Evolutionary conservation across 2,888 invertebrate species (phyloP), one percentile per base, ranked within the genome.

Genomic region (Lobophora halterata): DNA sequence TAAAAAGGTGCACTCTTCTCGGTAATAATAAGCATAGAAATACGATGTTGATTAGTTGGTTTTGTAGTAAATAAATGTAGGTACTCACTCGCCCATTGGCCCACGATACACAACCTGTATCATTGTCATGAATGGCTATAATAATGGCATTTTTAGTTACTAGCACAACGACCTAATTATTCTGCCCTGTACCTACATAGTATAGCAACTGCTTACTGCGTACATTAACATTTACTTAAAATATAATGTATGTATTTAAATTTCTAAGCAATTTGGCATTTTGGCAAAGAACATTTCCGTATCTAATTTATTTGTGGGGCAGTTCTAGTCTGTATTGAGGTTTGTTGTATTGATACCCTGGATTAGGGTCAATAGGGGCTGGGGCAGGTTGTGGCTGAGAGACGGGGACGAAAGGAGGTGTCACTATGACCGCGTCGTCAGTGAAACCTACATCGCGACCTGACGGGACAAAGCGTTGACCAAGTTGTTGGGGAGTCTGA

Each of bases 381-480:
- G 49, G 52, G 16, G 26, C 56, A 1, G 69, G 64, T 6, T 56
- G 55, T 1, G 61, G 65, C 35, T 59, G 60, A 1, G 65, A 50
- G 4, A 78, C 62, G 1, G 83, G 76, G 32, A 80, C 81, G 21
- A 78, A 73, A 2, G 83, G 87, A 5, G 87, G 81, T 0, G 87
- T 87, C 44, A 87, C 73, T 31, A 87, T 86, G 13, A 87, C 76
- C 3, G 87, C 81, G 26, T 87, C 87, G 34, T 87, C 87, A 1
- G 87, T 87, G 12, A 87, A 48, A 0, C 67, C 79, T 4, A 86
- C 80, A 36, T 87, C 86, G 1, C 87, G 78, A 1, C 64, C 69
- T 0, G 67, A 62, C 1, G 79, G 69, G 2, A 49, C 51, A 19
- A 72, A 71, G n/a, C 59, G 50, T 42, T 70, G 71, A 3, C 55